Evolutionary conservation across 37 sponge, comb jelly and placozoan species (phyloP), one percentile per base, ranked within the genome.

Genomic region (Hexactinellida sp.): DNA sequence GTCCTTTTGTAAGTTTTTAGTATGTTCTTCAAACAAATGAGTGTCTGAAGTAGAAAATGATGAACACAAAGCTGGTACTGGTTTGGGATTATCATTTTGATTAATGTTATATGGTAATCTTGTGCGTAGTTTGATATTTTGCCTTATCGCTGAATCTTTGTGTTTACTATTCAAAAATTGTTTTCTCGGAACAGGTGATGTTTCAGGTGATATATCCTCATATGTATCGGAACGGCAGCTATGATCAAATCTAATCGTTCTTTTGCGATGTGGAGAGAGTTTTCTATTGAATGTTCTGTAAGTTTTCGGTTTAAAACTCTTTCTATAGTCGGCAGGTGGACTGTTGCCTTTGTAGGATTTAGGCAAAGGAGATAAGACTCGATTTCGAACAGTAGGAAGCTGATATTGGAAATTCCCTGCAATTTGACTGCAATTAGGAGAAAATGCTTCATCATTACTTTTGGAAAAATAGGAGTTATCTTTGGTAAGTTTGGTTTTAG

Each of bases 341-440:
- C 28, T 63, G 34, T 63, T 63, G 30, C 76, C 76, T 63, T 63
- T 63, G 30, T 63, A 63, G 5, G 76, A 63, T 63, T 63, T 63
- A 63, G 76, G 76, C 30, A 63, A 63, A n/a, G 21, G 21, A 63
- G 76, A 63, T 7, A 63, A 25, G 25, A 25, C 13, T 41, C 47
- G 47, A 16, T 13, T 41, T 41, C n/a, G n/a, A n/a, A n/a, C n/a
- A n/a, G n/a, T n/a, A n/a, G n/a, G n/a, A n/a, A n/a, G n/a, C n/a
- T n/a, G n/a, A n/a, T n/a, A n/a, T n/a, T n/a, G n/a, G n/a, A n/a
- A n/a, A n/a, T n/a, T n/a, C n/a, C n/a, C n/a, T n/a, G n/a, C n/a
- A n/a, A n/a, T n/a, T n/a, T n/a, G n/a, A n/a, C n/a, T n/a, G n/a
- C n/a, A n/a, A n/a, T n/a, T n/a, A n/a, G n/a, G n/a, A n/a, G n/a